These are phyloP conservation scores for Ascaphus truei DNA, from an alignment of 2,113 vertebrate species.

Conservation along the genomic window DNA sequence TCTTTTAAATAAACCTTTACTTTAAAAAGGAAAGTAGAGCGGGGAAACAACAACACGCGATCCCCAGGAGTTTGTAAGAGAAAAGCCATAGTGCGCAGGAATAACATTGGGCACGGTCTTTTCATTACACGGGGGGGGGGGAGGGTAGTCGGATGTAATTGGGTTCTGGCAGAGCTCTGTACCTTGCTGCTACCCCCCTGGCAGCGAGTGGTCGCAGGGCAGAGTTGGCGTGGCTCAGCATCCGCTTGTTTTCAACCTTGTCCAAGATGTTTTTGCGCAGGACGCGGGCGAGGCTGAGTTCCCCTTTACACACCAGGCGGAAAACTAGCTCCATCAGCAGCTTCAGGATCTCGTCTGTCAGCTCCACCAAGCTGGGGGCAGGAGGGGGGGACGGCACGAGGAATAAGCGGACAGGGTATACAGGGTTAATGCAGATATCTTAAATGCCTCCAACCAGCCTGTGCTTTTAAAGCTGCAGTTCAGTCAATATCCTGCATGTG, in stretches of 20 bases:
- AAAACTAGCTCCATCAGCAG: slow-evolving; percentile 97
- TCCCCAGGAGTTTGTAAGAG: too few relatives aligned
- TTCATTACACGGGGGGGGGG: too few relatives aligned
- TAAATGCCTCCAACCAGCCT: too few relatives aligned
- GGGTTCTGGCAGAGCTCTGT: slow-evolving; percentile 5
- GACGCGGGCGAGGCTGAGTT: slow-evolving; percentile 92
- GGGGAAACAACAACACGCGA: too few relatives aligned
- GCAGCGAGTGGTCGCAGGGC: slow-evolving; percentile 84
- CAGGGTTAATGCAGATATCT: too few relatives aligned
- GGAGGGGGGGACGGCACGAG: neutral
- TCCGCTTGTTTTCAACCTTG: slow-evolving; percentile 92
- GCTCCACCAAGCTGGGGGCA: slow-evolving; percentile 79
- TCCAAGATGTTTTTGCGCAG: slow-evolving; percentile 95
- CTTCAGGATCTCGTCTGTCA: slow-evolving; percentile 93
- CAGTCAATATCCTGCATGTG: too few relatives aligned
- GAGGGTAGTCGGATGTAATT: neutral
- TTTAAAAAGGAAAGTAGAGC: too few relatives aligned
- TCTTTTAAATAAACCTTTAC: too few relatives aligned
- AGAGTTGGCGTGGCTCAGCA: slow-evolving; percentile 81
- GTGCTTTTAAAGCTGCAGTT: too few relatives aligned
- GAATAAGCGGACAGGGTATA: too few relatives aligned
- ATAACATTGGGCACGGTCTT: too few relatives aligned
- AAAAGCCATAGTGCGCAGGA: too few relatives aligned
- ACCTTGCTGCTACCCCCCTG: slow-evolving; percentile 93
- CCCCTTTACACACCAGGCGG: slow-evolving; percentile 85